phyloP scores from a whole-genome alignment of 1,140 invertebrate species.

The Sarcophaga peregrina region DNA sequence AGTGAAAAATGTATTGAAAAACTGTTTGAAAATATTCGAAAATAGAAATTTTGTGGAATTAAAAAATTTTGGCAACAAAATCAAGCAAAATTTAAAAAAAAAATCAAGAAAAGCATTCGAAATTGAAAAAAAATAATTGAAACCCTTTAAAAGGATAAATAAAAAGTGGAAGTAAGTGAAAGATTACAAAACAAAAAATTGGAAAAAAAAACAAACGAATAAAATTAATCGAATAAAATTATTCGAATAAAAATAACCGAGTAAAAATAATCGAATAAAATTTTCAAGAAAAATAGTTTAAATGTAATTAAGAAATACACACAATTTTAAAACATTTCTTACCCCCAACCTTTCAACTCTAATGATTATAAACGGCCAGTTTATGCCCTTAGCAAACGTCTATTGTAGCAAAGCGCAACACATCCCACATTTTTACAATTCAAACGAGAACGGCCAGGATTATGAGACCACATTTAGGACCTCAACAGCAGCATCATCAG shows the following conservation, averaged over 20 bases:
- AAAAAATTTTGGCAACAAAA: background rate
- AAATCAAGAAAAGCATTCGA: background rate
- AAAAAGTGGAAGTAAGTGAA: background rate
- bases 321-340: too few species aligned
- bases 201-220: conserved; percentile 11
- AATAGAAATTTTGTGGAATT: background rate
- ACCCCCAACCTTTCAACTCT: background rate
- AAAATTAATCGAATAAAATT: conserved; percentile 14
- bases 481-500: conserved; percentile 41
- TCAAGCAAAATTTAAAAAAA: background rate
- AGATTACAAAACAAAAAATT: background rate
- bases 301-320: too few species aligned
- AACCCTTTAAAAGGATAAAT: background rate
- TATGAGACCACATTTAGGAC: conserved; percentile 63
- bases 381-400: conserved; percentile 11
- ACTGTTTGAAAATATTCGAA: background rate
- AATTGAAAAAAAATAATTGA: background rate
- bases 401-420: background rate
- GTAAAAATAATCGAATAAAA: background rate
- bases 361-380: conserved; percentile 29
- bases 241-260: conserved; percentile 6
- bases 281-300: background rate
- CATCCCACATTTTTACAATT: background rate
- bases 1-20: background rate
- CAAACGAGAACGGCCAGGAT: conserved; percentile 45